phyloP scores from a whole-genome alignment of 2,113 vertebrate species.

The Psilopsiagon aurifrons region DNA sequence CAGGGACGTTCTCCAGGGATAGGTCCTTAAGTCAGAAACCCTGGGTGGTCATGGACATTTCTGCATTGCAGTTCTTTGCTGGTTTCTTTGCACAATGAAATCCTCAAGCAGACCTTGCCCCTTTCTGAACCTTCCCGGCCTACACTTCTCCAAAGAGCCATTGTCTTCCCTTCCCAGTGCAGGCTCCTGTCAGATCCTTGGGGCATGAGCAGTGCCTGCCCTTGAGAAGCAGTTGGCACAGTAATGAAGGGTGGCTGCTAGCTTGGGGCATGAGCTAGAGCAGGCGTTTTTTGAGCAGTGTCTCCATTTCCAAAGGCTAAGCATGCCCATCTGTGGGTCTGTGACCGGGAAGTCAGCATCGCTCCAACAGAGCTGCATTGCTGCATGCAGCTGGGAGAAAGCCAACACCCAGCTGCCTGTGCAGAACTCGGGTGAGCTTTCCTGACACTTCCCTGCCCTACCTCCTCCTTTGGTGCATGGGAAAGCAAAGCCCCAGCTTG shows the following conservation, averaged over 20 bases:
- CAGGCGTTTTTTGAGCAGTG: neutral
- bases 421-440: neutral
- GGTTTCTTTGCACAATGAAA: neutral
- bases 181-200: neutral
- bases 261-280: neutral
- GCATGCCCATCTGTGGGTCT: neutral
- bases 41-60: neutral
- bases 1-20: neutral
- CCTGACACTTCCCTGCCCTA: neutral
- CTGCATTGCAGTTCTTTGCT: neutral
- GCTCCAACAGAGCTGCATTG: neutral
- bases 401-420: neutral
- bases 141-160: neutral
- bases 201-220: neutral
- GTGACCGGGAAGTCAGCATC: neutral
- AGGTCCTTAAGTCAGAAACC: neutral
- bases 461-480: neutral
- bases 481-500: neutral
- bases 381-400: neutral
- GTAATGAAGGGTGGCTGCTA: fast-evolving
- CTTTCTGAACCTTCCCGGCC: neutral
- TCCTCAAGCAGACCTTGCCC: neutral
- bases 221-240: neutral
- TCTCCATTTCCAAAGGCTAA: neutral
- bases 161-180: neutral